Evolutionary conservation across 2,888 invertebrate species (phyloP).

Genomic region (Ectemnius lituratus): DNA sequence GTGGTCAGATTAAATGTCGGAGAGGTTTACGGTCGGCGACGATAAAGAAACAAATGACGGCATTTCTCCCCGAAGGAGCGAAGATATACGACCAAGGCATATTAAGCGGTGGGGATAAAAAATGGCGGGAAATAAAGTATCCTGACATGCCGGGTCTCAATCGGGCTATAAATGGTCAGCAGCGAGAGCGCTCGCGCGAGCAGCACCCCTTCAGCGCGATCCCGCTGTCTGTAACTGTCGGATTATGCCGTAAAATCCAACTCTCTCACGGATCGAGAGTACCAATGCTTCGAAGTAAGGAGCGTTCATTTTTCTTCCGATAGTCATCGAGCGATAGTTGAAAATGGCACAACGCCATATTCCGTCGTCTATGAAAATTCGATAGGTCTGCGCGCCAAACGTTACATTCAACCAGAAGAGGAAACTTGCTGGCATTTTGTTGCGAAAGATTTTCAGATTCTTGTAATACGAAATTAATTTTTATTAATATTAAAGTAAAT

Average conservation of each 20-base stretch:
- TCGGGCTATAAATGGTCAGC: conserved; percentile 6
- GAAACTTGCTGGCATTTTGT: too few species aligned
- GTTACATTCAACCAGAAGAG: too few species aligned
- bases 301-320: too few species aligned
- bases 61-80: neutral
- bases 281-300: neutral
- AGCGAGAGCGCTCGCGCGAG: neutral
- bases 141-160: neutral
- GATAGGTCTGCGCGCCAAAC: too few species aligned
- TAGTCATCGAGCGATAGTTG: too few species aligned
- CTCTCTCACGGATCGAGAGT: neutral
- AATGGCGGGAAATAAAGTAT: conserved; percentile 1
- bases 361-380: too few species aligned
- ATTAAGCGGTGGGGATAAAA: neutral
- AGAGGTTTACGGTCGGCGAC: neutral
- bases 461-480: too few species aligned
- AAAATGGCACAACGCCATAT: too few species aligned
- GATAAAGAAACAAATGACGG: conserved; percentile 6
- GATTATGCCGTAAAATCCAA: conserved; percentile 3
- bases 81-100: neutral
- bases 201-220: neutral
- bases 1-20: too few species aligned
- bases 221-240: neutral
- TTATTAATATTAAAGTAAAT: too few species aligned
- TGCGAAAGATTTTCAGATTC: too few species aligned